Conservation (phyloP, 1,140 invertebrate species). For the Alviniconcha marisindica region DNA sequence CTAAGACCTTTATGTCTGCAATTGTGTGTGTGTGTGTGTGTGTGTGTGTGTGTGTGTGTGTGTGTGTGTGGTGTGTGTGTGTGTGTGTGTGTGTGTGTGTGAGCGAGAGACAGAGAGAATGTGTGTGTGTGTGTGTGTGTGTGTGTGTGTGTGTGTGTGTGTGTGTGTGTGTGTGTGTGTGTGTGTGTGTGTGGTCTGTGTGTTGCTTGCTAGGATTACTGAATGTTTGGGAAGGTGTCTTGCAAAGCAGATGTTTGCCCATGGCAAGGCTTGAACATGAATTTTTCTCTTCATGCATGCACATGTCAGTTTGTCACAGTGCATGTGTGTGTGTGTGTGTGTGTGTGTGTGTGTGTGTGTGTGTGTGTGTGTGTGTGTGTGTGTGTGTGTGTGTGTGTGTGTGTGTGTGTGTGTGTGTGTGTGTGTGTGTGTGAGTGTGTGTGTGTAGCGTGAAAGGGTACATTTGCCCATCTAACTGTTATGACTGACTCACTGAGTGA, state of each 20-base stretch:
- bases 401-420: background rate
- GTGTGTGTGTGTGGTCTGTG: too few relatives aligned
- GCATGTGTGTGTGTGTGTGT: too few relatives aligned
- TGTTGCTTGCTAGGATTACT: too few relatives aligned
- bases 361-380: background rate
- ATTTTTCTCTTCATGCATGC: background rate
- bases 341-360: background rate
- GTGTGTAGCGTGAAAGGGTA: background rate
- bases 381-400: background rate
- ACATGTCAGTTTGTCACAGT: too few relatives aligned
- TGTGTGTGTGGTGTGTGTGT: too few relatives aligned
- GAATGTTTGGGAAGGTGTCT: too few relatives aligned
- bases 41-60: too few relatives aligned
- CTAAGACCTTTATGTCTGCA: too few relatives aligned
- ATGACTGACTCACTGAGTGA: too few relatives aligned
- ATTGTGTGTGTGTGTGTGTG: too few relatives aligned
- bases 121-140: background rate
- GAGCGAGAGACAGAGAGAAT: background rate
- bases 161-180: background rate
- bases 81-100: background rate
- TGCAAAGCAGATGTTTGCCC: background rate
- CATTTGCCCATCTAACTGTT: too few relatives aligned
- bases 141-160: constrained; percentile 23
- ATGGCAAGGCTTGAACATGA: background rate
- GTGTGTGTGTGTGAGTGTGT: constrained; percentile 23